Evolutionary conservation across 2,888 invertebrate genomes (phyloP).

Genomic region (Yponomeuta sedellus): DNA sequence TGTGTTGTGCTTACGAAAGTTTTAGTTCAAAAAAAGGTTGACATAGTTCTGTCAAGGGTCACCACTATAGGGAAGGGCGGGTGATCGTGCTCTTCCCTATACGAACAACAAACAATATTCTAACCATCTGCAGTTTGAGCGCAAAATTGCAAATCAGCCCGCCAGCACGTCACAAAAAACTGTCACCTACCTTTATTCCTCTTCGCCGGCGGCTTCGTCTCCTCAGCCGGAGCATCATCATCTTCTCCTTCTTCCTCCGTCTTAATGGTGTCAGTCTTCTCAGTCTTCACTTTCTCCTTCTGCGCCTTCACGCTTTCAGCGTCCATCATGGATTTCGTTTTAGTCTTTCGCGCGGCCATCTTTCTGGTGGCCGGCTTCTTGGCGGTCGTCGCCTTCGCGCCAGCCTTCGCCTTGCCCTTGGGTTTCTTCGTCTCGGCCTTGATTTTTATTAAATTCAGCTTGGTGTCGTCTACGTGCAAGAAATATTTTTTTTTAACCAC

Average conservation of each 20-base stretch:
- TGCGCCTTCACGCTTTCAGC: too few species aligned
- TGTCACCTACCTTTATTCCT: conserved; percentile 25
- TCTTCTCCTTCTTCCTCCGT: conserved; percentile 19
- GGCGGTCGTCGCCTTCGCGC: conserved; percentile 12
- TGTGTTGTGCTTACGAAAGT: too few species aligned
- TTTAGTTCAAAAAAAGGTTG: too few species aligned
- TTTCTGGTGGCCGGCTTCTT: conserved; percentile 14
- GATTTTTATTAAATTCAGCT: not conserved
- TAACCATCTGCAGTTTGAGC: too few species aligned
- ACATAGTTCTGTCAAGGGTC: too few species aligned
- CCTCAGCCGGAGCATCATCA: not conserved
- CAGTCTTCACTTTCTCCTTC: not conserved
- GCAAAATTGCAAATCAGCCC: conserved; percentile 1
- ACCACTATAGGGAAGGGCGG: too few species aligned
- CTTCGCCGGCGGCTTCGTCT: conserved; percentile 9
- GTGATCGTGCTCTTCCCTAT: too few species aligned
- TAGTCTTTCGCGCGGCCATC: conserved; percentile 7
- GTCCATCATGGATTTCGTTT: too few species aligned
- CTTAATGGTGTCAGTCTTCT: conserved; percentile 14
- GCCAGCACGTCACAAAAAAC: not conserved
- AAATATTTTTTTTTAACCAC: too few species aligned
- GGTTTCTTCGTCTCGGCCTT: conserved; percentile 16
- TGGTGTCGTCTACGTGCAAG: conserved; percentile 1
- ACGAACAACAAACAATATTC: too few species aligned
- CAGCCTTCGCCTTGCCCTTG: conserved; percentile 19